These are phyloP conservation scores for Psophia crepitans DNA, from an alignment of 2,113 vertebrate species.

Conservation along the genomic window DNA sequence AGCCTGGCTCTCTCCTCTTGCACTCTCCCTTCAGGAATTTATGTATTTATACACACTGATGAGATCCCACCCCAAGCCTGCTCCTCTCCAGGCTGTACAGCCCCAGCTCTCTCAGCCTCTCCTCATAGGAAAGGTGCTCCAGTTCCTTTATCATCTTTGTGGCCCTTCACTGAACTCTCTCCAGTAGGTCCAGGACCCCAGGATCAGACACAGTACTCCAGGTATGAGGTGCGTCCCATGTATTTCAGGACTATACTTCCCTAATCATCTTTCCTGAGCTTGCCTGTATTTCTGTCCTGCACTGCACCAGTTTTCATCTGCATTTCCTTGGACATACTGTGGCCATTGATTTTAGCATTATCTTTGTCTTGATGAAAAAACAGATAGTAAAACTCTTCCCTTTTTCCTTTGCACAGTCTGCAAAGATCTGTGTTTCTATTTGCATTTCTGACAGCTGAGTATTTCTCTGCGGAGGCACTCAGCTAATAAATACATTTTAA, in stretches of 20 bases:
- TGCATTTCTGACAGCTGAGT: background rate
- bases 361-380: background rate
- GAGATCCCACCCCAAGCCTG: background rate
- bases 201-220: background rate
- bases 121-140: background rate
- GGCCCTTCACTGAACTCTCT: background rate
- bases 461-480: background rate
- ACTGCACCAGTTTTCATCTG: background rate
- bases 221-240: background rate
- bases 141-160: background rate
- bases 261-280: background rate
- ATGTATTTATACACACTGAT: background rate
- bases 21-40: background rate
- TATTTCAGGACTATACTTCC: background rate
- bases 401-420: background rate
- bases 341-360: background rate
- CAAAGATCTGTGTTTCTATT: background rate
- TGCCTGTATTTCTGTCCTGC: background rate
- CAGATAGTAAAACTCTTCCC: background rate
- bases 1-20: background rate
- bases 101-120: background rate
- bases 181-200: background rate
- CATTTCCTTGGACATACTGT: background rate
- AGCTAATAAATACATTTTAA: background rate
- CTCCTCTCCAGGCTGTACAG: background rate